Conservation (phyloP, 2,113 vertebrate genomes). For the Monopterus albus region DNA sequence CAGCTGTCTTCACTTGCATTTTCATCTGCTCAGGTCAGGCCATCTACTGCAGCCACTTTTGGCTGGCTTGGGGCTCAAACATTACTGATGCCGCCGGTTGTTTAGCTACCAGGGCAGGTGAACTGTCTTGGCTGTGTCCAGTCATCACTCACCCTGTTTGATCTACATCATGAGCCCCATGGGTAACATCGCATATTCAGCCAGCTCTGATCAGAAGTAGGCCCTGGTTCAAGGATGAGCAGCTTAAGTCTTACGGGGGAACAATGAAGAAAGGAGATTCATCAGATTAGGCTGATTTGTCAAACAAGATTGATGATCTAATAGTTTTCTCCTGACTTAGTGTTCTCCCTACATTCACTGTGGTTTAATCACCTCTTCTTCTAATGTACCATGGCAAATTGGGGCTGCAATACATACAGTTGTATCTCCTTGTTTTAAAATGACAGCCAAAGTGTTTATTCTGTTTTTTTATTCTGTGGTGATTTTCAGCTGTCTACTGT, state of each 20-base stretch:
- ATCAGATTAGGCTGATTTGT: constrained; percentile 32
- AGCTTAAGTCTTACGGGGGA: constrained; percentile 8
- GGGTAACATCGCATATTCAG: constrained; percentile 20
- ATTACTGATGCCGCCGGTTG: constrained; percentile 34
- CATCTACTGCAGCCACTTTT: constrained; percentile 43
- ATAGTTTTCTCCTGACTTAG: neutral
- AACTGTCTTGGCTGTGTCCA: constrained; percentile 47
- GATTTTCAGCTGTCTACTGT: neutral
- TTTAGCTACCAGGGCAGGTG: constrained; percentile 37
- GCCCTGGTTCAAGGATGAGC: constrained; percentile 16
- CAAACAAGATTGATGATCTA: constrained; percentile 19
- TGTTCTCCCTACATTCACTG: neutral
- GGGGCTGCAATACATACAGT: neutral
- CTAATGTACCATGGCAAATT: neutral
- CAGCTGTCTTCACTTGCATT: constrained; percentile 69
- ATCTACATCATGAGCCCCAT: constrained; percentile 35
- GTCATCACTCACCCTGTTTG: constrained; percentile 48
- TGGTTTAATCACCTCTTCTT: neutral
- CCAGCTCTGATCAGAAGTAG: constrained; percentile 19
- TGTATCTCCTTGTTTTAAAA: too few relatives aligned
- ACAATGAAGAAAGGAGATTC: neutral
- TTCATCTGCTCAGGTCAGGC: constrained; percentile 63
- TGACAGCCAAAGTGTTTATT: too few relatives aligned
- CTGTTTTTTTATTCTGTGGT: too few relatives aligned
- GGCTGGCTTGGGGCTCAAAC: constrained; percentile 46